A percentile compares a stretch with the other conserved stretches of the same genome.
These are phyloP conservation scores for Calonectris borealis DNA, from an alignment of 2,113 vertebrate genomes.

Conservation along the genomic window DNA sequence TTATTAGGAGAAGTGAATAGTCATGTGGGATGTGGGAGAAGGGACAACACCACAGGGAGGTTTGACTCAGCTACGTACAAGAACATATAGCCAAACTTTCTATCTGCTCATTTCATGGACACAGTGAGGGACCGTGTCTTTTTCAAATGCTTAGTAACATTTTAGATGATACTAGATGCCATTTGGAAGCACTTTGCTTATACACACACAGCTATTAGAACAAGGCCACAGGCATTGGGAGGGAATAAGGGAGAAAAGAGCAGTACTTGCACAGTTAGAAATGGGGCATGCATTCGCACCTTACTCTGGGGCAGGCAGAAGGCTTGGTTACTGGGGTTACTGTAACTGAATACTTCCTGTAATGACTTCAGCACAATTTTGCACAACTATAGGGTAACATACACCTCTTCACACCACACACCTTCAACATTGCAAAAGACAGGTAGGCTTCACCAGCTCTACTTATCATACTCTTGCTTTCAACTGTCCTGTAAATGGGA, in stretches of 20 bases:
- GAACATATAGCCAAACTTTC: not conserved
- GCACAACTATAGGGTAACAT: not conserved
- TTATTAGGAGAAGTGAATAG: not conserved
- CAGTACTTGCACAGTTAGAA: not conserved
- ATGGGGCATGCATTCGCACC: accelerated
- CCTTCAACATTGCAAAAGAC: not conserved
- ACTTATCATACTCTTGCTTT: not conserved
- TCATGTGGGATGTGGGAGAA: not conserved
- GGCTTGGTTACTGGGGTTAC: not conserved
- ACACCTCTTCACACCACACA: not conserved
- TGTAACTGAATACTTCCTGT: accelerated
- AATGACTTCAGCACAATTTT: not conserved
- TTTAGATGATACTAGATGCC: not conserved
- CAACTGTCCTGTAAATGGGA: not conserved
- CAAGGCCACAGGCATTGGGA: not conserved
- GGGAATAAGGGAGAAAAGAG: not conserved
- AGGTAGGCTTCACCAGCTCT: not conserved
- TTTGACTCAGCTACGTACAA: not conserved
- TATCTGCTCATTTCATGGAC: not conserved
- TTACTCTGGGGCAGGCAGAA: not conserved
- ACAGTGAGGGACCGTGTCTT: not conserved
- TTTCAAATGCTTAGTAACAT: not conserved
- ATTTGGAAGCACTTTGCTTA: not conserved
- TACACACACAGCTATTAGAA: not conserved
- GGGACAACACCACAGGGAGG: not conserved